A percentile compares a stretch with the other conserved stretches of the same genome.
Conservation (phyloP, 2,888 invertebrate species). For the Digitonthophagus gazella region DNA sequence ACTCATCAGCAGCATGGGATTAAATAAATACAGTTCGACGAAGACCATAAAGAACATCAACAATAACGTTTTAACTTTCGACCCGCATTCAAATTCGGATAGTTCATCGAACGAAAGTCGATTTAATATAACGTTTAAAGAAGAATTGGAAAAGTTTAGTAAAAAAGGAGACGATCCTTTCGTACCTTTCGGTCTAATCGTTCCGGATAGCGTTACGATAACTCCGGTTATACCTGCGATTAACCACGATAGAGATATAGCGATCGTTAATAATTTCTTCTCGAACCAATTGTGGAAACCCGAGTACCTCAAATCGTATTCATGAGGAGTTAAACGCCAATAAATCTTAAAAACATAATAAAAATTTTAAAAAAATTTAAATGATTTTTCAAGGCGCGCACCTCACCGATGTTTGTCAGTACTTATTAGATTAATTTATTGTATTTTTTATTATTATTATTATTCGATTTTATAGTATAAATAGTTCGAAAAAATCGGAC, state of each 20-base stretch:
- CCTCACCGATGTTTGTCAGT: slow-evolving; percentile 29
- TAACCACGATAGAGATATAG: slow-evolving; percentile 54
- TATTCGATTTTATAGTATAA: no score
- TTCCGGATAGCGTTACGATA: slow-evolving; percentile 53
- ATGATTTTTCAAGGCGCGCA: no score
- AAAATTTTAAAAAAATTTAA: no score
- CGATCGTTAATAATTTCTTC: slow-evolving; percentile 57
- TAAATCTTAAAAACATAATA: no score
- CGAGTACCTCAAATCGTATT: slow-evolving; percentile 53
- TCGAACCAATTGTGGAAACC: slow-evolving; percentile 58
- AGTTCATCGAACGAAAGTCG: neutral
- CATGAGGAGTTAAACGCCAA: no score
- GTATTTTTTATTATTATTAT: no score
- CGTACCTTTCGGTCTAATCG: slow-evolving; percentile 49
- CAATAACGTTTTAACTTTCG: neutral
- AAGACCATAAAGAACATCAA: slow-evolving; percentile 30
- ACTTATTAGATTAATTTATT: slow-evolving; percentile 40
- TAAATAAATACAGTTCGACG: slow-evolving; percentile 47
- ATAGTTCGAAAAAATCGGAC: slow-evolving; percentile 5
- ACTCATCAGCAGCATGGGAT: slow-evolving; percentile 51
- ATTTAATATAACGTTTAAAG: slow-evolving; percentile 5
- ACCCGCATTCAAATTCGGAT: neutral
- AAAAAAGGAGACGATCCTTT: slow-evolving; percentile 47
- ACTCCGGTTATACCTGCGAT: slow-evolving; percentile 49
- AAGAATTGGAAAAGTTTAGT: slow-evolving; percentile 26